Percentiles rank a stretch among this genome's conserved stretches.
Conservation (phyloP, 2,888 invertebrate species). For the Xanthia togata region DNA sequence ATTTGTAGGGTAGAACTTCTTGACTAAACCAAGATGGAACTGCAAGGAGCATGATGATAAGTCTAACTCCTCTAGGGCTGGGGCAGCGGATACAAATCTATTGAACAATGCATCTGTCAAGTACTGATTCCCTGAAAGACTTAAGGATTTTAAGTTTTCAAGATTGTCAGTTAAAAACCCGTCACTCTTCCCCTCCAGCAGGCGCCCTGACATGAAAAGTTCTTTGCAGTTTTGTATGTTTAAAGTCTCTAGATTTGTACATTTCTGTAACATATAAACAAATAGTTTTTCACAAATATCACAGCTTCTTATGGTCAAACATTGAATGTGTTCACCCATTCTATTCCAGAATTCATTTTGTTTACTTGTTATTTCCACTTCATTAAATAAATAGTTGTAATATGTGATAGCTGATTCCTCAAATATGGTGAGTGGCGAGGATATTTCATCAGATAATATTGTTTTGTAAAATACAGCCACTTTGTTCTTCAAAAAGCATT, state of each 20-base stretch:
- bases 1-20: slow-evolving; percentile 92
- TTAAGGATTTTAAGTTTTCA: slow-evolving; percentile 90
- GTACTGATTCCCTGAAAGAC: slow-evolving; percentile 92
- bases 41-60: slow-evolving; percentile 93
- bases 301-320: slow-evolving; percentile 90
- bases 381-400: slow-evolving; percentile 88
- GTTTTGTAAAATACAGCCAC: slow-evolving; percentile 87
- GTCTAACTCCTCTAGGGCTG: slow-evolving; percentile 91
- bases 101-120: slow-evolving; percentile 94
- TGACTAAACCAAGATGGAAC: slow-evolving; percentile 92
- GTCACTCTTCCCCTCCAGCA: slow-evolving; percentile 91
- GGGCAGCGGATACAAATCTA: slow-evolving; percentile 91
- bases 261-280: slow-evolving; percentile 90
- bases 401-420: slow-evolving; percentile 84
- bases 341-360: slow-evolving; percentile 90
- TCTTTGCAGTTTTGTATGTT: slow-evolving; percentile 92
- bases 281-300: slow-evolving; percentile 92
- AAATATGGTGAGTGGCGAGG: slow-evolving; percentile 82
- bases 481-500: slow-evolving; percentile 89
- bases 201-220: slow-evolving; percentile 93
- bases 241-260: slow-evolving; percentile 90
- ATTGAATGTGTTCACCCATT: slow-evolving; percentile 90
- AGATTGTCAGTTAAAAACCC: slow-evolving; percentile 85
- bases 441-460: slow-evolving; percentile 81
- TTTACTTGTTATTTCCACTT: slow-evolving; percentile 89